Evolutionary conservation across 1,140 invertebrate species (phyloP), one percentile per base, ranked within the genome.

Genomic region (Hyles vespertilio): DNA sequence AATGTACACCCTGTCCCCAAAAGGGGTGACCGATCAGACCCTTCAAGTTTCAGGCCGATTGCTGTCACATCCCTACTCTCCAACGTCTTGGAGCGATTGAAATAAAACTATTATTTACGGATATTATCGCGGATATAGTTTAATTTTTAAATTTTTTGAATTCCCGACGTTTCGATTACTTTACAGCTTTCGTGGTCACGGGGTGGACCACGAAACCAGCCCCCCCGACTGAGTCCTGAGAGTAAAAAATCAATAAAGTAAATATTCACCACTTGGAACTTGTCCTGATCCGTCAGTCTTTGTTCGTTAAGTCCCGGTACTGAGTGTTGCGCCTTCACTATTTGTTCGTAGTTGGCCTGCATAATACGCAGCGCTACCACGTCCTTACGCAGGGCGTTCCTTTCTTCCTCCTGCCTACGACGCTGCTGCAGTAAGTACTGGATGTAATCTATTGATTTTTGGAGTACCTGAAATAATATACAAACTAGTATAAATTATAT

Each of bases 321-420:
- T n/a, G 94, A 95, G 79, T 98, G 97, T 82, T 98, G 97, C 32
- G 97, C 96, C 89, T 97, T 97, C 4, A 99, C 96, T 80, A 99
- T 98, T 77, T 97, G 95, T 79, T 99, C 97, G 84, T 99, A 98
- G 83, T 98, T 98, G 0, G 94, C 94, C 81, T 94, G 95, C 94
- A 97, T 96, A 47, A 99, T 99, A 52, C 96, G 92, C 52, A 99
- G 88, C 0, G 97, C 98, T 7, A 98, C 94, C 0, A 98, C 97
- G 90, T 99, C 98, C 89, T 99, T 99, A 11, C 97, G 91, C n/a
- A 99, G 85, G 1, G 94, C 95, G 75, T 97, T 96, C 49, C 97
- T 89, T 74, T 99, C 96, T 32, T 97, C 95, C 76, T 98, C 97
- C 78, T 98, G 96, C 70, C 98, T 96, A 65, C 96, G 95, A 68